A percentile compares a stretch with the other conserved stretches of the same genome.
Conservation (phyloP, 2,113 vertebrate species). For the Coregonus clupeaformis region DNA sequence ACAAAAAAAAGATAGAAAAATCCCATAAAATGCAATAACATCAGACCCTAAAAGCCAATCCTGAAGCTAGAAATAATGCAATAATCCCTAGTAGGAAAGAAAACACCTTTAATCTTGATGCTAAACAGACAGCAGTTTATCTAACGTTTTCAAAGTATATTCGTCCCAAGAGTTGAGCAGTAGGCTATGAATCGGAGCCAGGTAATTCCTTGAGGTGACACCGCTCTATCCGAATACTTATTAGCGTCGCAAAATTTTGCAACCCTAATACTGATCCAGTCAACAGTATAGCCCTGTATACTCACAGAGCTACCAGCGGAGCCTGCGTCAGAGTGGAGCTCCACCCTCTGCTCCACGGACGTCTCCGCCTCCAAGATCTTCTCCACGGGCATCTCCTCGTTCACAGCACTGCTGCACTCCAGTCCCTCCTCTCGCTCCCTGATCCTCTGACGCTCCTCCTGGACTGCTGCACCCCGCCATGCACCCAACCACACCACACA, state of each 20-base stretch:
- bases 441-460: slow-evolving; percentile 89
- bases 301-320: slow-evolving; percentile 82
- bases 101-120: no score
- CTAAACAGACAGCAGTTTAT: no score
- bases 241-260: no score
- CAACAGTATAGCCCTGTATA: slow-evolving; percentile 12
- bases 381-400: slow-evolving; percentile 93
- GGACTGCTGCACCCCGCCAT: slow-evolving; percentile 76
- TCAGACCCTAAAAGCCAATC: not conserved
- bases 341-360: slow-evolving; percentile 87
- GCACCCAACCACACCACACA: not conserved
- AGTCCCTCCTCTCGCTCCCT: slow-evolving; percentile 83
- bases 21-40: not conserved
- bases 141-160: no score
- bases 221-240: no score
- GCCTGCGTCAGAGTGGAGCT: slow-evolving; percentile 82
- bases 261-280: not conserved
- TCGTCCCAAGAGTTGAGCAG: no score
- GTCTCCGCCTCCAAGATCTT: slow-evolving; percentile 91
- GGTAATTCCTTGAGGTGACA: no score
- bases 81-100: no score
- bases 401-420: slow-evolving; percentile 77
- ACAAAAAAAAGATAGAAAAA: slow-evolving; percentile 19
- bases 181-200: no score
- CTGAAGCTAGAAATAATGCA: no score